Base-by-base conservation (phyloP, 2,888 invertebrate genomes). In the Ornithoptera alexandrae region DNA sequence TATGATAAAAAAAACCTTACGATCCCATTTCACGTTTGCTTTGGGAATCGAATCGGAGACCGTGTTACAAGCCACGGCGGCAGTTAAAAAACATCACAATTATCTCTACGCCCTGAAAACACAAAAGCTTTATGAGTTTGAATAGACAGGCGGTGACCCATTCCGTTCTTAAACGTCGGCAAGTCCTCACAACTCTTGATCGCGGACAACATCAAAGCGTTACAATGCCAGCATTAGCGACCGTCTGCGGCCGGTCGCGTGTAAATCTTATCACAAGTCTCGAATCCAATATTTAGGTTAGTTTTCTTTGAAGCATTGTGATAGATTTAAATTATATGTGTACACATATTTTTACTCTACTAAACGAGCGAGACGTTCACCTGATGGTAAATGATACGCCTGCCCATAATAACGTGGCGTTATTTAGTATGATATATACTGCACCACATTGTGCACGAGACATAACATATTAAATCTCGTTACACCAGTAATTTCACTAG, bases 131-230 rank as follows among this genome's bases (percentile, higher is more conserved):
- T 57, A 20, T 10, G 22, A 57, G 22, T 57, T 2, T 57, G 57
- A 22, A 57, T 57, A 22, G 22, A 20, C 57, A 57, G n/a, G 57
- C 57, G 57, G 57, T 57, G 57, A 57, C 57, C 22, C 20, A 57
- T 22, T 57, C 57, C 57, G 8, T n/a, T 57, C 22, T 10, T 57
- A 57, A 57, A 20, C 22, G 12, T 20, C 57, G 57, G 22, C 22
- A 7, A 22, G 7, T 22, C 10, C 22, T 12, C 22, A 22, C 10
- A 12, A 12, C 22, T 22, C 22, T 18, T 22, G 57, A 57, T 57
- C 22, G 22, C 1, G 12, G 22, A 57, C 8, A 57, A 57, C 22
- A 57, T 57, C 57, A 57, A 57, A 42, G 42, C 15, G 12, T 3
- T 12, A 15, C 12, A 10, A 42, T 12, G 22, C 57, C 20, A 12